Conservation (phyloP, 2,888 invertebrate species). For the Spilosoma lubricipeda region DNA sequence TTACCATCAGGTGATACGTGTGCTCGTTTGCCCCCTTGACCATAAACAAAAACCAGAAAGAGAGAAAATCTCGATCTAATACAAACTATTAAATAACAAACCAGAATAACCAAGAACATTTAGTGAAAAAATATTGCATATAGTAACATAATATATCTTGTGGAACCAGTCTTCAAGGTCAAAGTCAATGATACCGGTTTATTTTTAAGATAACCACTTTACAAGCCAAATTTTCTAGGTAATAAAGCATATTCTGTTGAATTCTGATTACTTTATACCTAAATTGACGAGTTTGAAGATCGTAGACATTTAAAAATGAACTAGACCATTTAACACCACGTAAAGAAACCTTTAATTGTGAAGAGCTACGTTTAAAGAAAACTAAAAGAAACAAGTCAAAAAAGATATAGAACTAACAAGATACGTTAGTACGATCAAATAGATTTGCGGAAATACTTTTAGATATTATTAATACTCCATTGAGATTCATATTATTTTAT, state of each 20-base stretch:
- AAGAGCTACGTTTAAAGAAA: not conserved
- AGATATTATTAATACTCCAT: not conserved
- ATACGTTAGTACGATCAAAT: not conserved
- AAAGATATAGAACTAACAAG: not conserved
- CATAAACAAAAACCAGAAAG: too few species aligned
- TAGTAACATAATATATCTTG: slow-evolving; percentile 44
- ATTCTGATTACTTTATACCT: slow-evolving; percentile 37
- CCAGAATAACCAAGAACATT: slow-evolving; percentile 26
- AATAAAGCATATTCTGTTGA: slow-evolving; percentile 51
- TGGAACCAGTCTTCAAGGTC: slow-evolving; percentile 50
- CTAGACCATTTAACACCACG: not conserved
- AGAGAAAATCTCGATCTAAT: not conserved
- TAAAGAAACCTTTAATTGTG: not conserved
- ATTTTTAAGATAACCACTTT: slow-evolving; percentile 50
- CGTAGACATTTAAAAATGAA: not conserved
- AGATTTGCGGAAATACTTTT: not conserved
- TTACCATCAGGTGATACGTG: too few species aligned
- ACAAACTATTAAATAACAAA: not conserved
- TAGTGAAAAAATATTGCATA: slow-evolving; percentile 48
- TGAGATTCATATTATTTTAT: not conserved
- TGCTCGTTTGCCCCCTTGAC: too few species aligned
- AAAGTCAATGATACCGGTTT: slow-evolving; percentile 46
- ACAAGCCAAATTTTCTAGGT: slow-evolving; percentile 50
- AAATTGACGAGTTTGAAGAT: slow-evolving; percentile 19
- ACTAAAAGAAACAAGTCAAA: not conserved